Conservation (phyloP, 2,113 vertebrate genomes). For the Ailurus styani region DNA sequence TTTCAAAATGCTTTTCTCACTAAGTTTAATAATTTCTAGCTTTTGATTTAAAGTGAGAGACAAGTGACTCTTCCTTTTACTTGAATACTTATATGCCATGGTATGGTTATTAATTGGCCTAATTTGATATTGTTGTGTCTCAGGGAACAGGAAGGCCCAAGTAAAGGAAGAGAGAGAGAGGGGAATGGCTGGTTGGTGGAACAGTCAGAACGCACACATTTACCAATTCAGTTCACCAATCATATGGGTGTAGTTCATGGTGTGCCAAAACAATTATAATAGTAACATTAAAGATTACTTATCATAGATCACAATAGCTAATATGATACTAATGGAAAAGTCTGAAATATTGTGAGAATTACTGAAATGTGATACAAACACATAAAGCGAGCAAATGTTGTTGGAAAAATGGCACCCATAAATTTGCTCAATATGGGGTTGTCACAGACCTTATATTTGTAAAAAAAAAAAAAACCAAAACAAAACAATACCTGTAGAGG, state of each 20-base stretch:
- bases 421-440: neutral
- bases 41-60: neutral
- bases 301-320: neutral
- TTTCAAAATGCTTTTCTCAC: neutral
- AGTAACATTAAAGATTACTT: neutral
- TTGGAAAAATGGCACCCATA: neutral
- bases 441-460: neutral
- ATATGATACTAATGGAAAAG: neutral
- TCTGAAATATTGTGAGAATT: neutral
- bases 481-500: neutral
- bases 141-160: neutral
- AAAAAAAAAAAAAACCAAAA: neutral
- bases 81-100: neutral
- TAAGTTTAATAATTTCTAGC: neutral
- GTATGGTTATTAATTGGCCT: neutral
- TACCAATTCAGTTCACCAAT: neutral
- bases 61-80: neutral
- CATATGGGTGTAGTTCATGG: neutral
- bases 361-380: neutral
- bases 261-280: neutral
- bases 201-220: neutral
- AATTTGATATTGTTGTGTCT: neutral
- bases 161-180: neutral
- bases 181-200: neutral
- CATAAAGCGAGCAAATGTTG: neutral